phyloP scores from a whole-genome alignment of 2,888 invertebrate species.

The Chesias legatella region DNA sequence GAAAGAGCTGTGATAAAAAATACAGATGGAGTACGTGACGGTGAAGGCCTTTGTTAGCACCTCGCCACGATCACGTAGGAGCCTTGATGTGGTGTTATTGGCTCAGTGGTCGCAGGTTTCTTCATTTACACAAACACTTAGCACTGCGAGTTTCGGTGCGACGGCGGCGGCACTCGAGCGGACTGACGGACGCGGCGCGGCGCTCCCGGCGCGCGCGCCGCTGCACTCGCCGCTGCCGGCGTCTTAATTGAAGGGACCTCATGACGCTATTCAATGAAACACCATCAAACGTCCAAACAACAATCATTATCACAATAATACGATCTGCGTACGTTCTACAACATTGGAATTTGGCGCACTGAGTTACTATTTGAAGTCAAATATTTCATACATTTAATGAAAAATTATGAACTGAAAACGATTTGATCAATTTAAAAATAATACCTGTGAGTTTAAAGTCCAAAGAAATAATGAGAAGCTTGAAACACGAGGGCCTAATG shows the following conservation, averaged over 20 bases:
- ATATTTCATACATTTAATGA: too few species aligned
- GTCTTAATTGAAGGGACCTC: slow-evolving; percentile 56
- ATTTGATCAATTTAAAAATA: too few species aligned
- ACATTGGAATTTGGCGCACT: too few species aligned
- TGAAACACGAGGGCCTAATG: too few species aligned
- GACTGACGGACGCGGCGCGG: slow-evolving; percentile 44
- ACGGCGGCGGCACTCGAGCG: slow-evolving; percentile 43
- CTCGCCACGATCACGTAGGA: slow-evolving; percentile 57
- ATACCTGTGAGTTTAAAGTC: too few species aligned
- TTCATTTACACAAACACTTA: slow-evolving; percentile 52
- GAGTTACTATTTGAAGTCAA: too few species aligned
- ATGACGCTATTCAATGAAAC: slow-evolving; percentile 32
- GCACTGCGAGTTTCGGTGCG: slow-evolving; percentile 33
- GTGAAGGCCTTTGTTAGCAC: slow-evolving; percentile 60
- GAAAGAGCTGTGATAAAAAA: slow-evolving; percentile 66
- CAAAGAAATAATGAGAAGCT: too few species aligned
- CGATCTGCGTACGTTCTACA: background rate
- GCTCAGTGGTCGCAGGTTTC: slow-evolving; percentile 33
- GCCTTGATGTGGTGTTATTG: slow-evolving; percentile 54
- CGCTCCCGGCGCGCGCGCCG: slow-evolving; percentile 30
- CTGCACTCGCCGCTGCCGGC: slow-evolving; percentile 33
- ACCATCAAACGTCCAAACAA: slow-evolving; percentile 46
- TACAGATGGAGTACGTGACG: slow-evolving; percentile 60
- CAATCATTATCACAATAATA: slow-evolving; percentile 43
- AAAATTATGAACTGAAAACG: too few species aligned